Evolutionary conservation across 2,888 invertebrate species (phyloP), one percentile per base, ranked within the genome.

Genomic region (Hofmannophila pseudospretella): DNA sequence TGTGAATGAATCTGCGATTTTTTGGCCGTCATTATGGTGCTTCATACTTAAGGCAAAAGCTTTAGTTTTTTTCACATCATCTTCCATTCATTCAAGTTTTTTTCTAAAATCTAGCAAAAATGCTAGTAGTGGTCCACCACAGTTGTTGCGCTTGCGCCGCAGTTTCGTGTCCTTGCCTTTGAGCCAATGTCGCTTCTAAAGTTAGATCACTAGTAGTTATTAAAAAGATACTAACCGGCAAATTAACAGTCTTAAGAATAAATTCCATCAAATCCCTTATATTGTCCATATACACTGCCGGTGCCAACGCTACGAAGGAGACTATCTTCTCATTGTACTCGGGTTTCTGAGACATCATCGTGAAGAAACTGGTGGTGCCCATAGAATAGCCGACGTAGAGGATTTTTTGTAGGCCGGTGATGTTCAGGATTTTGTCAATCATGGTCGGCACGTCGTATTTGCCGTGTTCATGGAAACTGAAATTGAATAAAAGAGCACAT

Each of bases 301-400:
- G 90, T 0, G 89, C 89, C 27, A 90, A 53, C 0, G 73, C 88
- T 1, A 90, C 66, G 54, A 88, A 88, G 0, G 88, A 66, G 8
- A 86, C 64, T 4, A 90, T 47, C 41, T 86, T 88, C 3, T 76
- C 67, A 23, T 90, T 89, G 51, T 88, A 87, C 46, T 90, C 87
- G 0, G 90, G 90, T 38, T 70, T 70, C 43, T 81, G 74, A 0
- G 88, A 75, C 54, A 88, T 70, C 77, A 88, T 89, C 40, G 89
- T 86, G 66, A 90, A 86, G 49, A 88, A 88, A 4, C 76, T 82
- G 16, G 89, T 88, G 3, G 88, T 80, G 1, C 90, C 91, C 77
- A 91, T 82, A 1, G 90, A 90, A 63, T 90, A 89, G 1, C 90
- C 90, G 11, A 90, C 57, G 71, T 86, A 90, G 45, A 89, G 54